Evolutionary conservation across 2,113 vertebrate genomes (phyloP).

Genomic region (Sprattus sprattus): DNA sequence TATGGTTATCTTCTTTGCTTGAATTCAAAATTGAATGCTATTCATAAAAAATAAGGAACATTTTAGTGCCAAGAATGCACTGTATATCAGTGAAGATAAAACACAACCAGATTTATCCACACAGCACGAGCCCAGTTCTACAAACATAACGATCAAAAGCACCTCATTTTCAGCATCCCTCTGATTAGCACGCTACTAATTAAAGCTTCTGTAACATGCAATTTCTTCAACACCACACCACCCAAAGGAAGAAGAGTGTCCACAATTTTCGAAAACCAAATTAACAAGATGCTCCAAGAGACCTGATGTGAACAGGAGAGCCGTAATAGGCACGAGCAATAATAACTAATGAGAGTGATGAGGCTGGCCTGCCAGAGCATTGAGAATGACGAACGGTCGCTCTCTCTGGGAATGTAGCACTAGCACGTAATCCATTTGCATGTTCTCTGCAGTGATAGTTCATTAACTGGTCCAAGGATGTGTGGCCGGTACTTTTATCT

Average conservation of each 20-base stretch:
- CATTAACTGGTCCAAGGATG: slow-evolving; percentile 67
- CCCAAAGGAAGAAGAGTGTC: neutral
- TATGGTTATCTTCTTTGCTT: neutral
- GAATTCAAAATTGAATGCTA: neutral
- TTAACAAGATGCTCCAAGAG: neutral
- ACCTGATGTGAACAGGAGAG: neutral
- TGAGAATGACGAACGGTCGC: slow-evolving; percentile 65
- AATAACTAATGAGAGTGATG: slow-evolving; percentile 57
- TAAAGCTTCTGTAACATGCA: neutral
- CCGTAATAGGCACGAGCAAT: slow-evolving; percentile 47
- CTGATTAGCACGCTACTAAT: neutral
- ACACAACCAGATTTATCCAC: neutral
- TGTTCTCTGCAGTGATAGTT: slow-evolving; percentile 63
- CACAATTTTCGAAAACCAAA: neutral
- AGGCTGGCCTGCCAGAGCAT: slow-evolving; percentile 47
- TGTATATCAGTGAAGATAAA: neutral
- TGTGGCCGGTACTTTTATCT: slow-evolving; percentile 60
- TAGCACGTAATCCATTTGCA: slow-evolving; percentile 71
- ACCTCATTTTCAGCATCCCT: neutral
- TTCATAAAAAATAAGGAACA: neutral
- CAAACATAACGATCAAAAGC: neutral
- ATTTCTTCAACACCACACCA: neutral
- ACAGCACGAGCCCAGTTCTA: neutral
- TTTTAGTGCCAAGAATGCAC: neutral
- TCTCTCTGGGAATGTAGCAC: slow-evolving; percentile 56